Evolutionary conservation across 2,888 invertebrate species (phyloP).

Genomic region (Nephrotoma guestfalica): DNA sequence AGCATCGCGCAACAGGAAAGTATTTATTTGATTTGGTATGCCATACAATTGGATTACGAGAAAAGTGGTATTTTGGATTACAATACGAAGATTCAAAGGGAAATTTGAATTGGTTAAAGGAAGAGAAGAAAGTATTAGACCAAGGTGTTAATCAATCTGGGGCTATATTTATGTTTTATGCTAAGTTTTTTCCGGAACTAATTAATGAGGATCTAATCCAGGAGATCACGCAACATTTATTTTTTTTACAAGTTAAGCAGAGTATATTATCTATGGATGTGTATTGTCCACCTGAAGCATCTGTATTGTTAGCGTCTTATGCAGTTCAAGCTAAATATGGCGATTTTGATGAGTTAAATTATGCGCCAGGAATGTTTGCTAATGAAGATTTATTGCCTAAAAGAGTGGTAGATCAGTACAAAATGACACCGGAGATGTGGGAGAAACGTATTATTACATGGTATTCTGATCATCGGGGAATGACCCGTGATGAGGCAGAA

Average conservation of each 20-base stretch:
- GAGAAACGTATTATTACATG: conserved; percentile 94
- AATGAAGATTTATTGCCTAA: conserved; percentile 87
- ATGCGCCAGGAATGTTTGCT: conserved; percentile 83
- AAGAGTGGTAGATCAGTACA: conserved; percentile 94
- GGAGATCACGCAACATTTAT: conserved; percentile 94
- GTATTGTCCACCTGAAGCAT: conserved; percentile 97
- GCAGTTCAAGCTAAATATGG: conserved; percentile 98
- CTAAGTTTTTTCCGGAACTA: conserved; percentile 97
- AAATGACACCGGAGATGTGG: conserved; percentile 99
- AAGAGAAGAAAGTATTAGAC: conserved; percentile 89
- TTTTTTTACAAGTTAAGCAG: conserved; percentile 95
- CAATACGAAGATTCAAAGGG: conserved; percentile 89
- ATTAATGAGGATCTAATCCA: conserved; percentile 96
- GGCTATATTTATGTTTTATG: conserved; percentile 82
- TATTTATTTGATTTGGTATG: conserved; percentile 96
- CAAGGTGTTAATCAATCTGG: conserved; percentile 61
- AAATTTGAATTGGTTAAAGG: conserved; percentile 85
- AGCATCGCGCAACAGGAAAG: conserved; percentile 86
- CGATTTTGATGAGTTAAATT: conserved; percentile 75
- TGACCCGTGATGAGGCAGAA: conserved; percentile 97
- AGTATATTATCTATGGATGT: conserved; percentile 96
- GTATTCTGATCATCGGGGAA: conserved; percentile 95
- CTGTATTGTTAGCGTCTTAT: conserved; percentile 91
- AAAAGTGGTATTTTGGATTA: conserved; percentile 94
- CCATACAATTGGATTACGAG: conserved; percentile 85